Conservation (phyloP, 2,113 vertebrate species). For the Nothoprocta pentlandii region DNA sequence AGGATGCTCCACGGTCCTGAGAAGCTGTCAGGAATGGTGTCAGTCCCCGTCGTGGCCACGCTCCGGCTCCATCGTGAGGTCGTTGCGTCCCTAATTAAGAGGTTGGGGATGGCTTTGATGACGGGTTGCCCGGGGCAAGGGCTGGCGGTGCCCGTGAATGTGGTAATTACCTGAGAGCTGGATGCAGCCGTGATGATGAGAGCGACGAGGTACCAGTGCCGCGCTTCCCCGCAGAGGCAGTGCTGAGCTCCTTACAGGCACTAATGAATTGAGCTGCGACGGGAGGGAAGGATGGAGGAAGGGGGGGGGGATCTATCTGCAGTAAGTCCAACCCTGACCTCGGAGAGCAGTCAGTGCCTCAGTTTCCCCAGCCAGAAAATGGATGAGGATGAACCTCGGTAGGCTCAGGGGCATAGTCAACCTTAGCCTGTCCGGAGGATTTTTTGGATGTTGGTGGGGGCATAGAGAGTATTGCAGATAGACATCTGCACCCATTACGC, state of each 20-base stretch:
- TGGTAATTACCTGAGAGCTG: accelerated
- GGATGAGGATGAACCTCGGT: accelerated
- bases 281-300: neutral
- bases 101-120: neutral
- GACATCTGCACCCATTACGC: neutral
- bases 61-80: accelerated
- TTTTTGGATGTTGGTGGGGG: no score
- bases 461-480: accelerated
- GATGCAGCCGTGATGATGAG: neutral
- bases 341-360: neutral
- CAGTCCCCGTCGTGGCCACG: no score
- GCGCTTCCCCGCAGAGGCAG: accelerated
- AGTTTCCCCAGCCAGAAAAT: neutral
- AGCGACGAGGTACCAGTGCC: accelerated
- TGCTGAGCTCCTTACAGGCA: neutral
- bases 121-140: neutral
- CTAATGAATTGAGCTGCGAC: accelerated
- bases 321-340: accelerated
- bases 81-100: neutral
- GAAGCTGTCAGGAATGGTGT: no score
- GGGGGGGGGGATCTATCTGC: neutral
- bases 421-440: accelerated
- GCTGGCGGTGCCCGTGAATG: no score
- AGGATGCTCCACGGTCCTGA: neutral
- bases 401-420: neutral